Evolutionary conservation across 1,140 invertebrate species (phyloP).

Genomic region (Drosophila sturtevanti): DNA sequence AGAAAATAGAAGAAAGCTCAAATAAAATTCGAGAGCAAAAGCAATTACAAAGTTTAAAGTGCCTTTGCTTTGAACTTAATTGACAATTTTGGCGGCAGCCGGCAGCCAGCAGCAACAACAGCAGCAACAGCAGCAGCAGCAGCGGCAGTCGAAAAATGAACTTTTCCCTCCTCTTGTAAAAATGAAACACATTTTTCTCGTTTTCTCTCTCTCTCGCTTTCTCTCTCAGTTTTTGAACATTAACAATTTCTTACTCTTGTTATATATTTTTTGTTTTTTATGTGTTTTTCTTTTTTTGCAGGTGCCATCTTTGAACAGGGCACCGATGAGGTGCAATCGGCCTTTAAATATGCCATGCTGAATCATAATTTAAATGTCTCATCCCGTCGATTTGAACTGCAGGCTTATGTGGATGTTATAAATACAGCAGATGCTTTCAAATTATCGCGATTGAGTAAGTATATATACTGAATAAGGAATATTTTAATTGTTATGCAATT

Average conservation of each 20-base stretch:
- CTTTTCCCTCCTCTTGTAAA: conserved; percentile 24
- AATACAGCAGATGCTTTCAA: conserved; percentile 97
- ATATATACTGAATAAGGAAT: conserved; percentile 26
- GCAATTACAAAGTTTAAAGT: conserved; percentile 80
- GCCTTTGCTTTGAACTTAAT: conserved; percentile 77
- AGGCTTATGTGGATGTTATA: conserved; percentile 94
- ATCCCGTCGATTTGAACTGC: conserved; percentile 89
- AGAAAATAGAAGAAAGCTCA: conserved; percentile 41
- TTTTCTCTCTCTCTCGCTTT: background rate
- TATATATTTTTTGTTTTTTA: background rate
- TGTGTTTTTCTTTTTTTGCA: conserved; percentile 76
- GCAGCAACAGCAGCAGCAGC: conserved; percentile 22
- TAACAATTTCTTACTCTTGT: conserved; percentile 38
- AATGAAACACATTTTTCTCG: conserved; percentile 18
- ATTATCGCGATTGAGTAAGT: conserved; percentile 94
- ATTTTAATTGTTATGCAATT: conserved; percentile 3
- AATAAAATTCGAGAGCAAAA: conserved; percentile 75
- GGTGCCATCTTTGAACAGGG: conserved; percentile 95
- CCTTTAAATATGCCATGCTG: conserved; percentile 93
- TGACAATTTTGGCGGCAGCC: conserved; percentile 62
- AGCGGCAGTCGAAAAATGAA: conserved; percentile 27
- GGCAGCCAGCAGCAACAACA: conserved; percentile 25
- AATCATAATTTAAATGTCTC: conserved; percentile 91
- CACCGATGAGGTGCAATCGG: conserved; percentile 93
- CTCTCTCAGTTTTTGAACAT: too few species aligned